phyloP scores from a whole-genome alignment of 1,140 invertebrate genomes.

The Tigriopus japonicus region DNA sequence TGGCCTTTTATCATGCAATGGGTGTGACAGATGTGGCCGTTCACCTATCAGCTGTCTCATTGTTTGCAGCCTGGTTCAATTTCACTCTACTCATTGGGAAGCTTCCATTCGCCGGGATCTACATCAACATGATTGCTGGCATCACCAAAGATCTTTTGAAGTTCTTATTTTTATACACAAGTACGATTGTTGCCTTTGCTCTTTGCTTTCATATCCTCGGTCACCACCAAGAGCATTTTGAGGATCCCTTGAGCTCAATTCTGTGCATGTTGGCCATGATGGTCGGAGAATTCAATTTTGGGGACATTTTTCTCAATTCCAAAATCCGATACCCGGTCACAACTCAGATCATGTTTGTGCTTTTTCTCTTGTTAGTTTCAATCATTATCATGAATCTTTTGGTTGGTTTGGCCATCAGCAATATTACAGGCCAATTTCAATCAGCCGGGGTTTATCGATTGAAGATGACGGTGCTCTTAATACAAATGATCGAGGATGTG shows the following conservation, averaged over 20 bases:
- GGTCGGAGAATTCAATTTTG: conserved; percentile 65
- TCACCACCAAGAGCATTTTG: conserved; percentile 10
- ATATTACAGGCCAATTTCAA: neutral
- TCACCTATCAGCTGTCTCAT: conserved; percentile 14
- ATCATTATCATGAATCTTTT: conserved; percentile 61
- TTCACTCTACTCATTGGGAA: conserved; percentile 30
- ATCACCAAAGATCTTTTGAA: conserved; percentile 31
- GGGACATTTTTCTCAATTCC: conserved; percentile 38
- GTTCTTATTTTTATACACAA: conserved; percentile 32
- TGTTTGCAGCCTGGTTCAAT: conserved; percentile 33
- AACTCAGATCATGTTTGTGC: conserved; percentile 34
- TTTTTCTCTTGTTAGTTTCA: conserved; percentile 56
- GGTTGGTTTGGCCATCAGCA: conserved; percentile 25
- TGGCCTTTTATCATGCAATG: neutral
- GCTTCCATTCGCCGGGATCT: conserved; percentile 33
- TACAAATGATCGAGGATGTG: neutral
- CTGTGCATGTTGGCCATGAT: conserved; percentile 69
- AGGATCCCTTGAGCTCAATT: conserved; percentile 33
- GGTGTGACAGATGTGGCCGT: neutral
- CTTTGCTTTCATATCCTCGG: conserved; percentile 29
- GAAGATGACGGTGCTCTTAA: neutral
- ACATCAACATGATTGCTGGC: conserved; percentile 36
- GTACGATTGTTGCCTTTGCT: conserved; percentile 33
- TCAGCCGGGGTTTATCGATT: neutral
- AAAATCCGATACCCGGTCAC: neutral